Base-by-base conservation (phyloP, 2,888 invertebrate genomes). In the Fissipunctia ypsillon region DNA sequence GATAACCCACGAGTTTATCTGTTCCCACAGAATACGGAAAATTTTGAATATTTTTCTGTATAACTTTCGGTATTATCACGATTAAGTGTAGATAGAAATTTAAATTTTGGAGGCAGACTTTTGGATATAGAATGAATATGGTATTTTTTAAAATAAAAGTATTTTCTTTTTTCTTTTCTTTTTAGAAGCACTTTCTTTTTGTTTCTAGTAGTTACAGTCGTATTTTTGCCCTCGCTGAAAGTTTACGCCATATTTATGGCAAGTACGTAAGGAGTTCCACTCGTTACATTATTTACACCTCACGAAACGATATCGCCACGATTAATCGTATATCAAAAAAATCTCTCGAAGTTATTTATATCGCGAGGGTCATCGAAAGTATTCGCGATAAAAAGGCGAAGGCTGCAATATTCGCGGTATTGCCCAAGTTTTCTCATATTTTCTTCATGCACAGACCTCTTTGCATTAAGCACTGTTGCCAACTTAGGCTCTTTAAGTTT, bases 361-460 rank as follows among this genome's bases (percentile, higher is more conserved):
- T 88, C 80, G 83, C 69, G 79, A 87, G 86, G 84, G 87, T 90
- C 89, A 91, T 91, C 86, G 89, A 90, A 89, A 89, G 85, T 82
- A 87, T 83, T 79, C 73, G 79, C 85, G 78, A 88, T 89, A 89
- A 90, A 90, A 86, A 81, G 73, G 54, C 81, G 69, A 71, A 78
- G 71, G 84, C 83, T 73, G 82, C 88, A 88, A 89, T 90, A 89
- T 87, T 85, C 85, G 76, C 74, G 84, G 89, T 90, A 92, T 92
- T 92, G 91, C 85, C 73, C 67, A 93, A 93, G 88, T 93, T 93
- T 91, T 85, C 90, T 91, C 91, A 92, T 92, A 92, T 91, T 92
- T 91, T 89, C 86, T 87, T 88, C 91, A 90, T 90, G 87, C 85
- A 82, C 82, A 75, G 76, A 22, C 73, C 73, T 80, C 78, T 81